Evolutionary conservation across 2,888 invertebrate genomes (phyloP).

Genomic region (Teleogryllus oceanicus): DNA sequence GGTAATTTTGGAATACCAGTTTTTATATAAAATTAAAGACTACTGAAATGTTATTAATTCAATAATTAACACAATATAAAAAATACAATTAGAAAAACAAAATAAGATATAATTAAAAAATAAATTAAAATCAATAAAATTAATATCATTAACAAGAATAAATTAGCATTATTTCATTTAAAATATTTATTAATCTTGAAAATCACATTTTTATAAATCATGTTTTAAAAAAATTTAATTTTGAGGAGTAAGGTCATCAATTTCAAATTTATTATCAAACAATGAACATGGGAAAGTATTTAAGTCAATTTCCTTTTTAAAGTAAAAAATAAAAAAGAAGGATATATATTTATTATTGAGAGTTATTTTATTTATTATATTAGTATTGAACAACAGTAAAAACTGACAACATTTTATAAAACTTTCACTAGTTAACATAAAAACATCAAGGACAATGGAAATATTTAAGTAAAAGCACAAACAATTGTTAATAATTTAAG

Average conservation of each 20-base stretch:
- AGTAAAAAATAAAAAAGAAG: constrained; percentile 20
- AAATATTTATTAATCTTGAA: too few species aligned
- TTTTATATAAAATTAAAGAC: too few species aligned
- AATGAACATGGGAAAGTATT: not conserved
- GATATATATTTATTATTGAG: constrained; percentile 21
- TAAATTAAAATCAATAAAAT: too few species aligned
- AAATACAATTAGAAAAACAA: not conserved
- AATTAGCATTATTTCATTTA: too few species aligned
- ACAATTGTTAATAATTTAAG: not conserved
- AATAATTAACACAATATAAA: too few species aligned
- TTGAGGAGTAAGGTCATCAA: not conserved
- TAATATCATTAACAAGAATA: too few species aligned
- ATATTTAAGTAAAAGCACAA: not conserved
- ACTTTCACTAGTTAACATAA: too few species aligned
- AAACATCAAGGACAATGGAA: not conserved
- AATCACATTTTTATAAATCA: constrained; percentile 42
- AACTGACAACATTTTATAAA: not conserved
- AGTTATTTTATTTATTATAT: constrained; percentile 11
- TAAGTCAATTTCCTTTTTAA: not conserved
- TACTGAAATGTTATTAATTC: too few species aligned
- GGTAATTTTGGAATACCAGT: too few species aligned
- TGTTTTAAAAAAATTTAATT: constrained; percentile 24
- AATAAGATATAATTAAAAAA: not conserved
- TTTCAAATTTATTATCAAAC: not conserved
- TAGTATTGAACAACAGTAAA: not conserved